A percentile compares a stretch with the other conserved stretches of the same genome.
phyloP scores from a whole-genome alignment of 2,113 vertebrate species.

The Leucopsar rothschildi region DNA sequence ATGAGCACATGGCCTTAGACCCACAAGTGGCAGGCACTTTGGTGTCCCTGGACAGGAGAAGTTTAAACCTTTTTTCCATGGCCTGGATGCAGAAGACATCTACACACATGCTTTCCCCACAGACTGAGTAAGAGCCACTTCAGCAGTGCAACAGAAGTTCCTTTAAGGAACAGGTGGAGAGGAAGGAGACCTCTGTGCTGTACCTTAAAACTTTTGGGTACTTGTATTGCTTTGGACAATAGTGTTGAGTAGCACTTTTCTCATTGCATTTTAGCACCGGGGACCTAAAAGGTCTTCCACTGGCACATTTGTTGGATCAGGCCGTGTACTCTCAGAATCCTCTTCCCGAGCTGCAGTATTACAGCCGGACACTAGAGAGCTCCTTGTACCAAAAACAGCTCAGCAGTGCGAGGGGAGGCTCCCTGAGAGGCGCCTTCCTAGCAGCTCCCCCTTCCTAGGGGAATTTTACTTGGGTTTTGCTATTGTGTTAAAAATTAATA shows the following conservation, averaged over 20 bases:
- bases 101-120: not conserved
- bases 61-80: not conserved
- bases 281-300: not conserved
- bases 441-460: not conserved
- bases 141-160: not conserved
- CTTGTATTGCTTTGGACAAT: not conserved
- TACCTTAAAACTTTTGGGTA: not conserved
- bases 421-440: not conserved
- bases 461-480: not conserved
- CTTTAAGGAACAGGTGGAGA: not conserved
- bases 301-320: not conserved
- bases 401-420: not conserved
- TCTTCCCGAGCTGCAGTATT: not conserved
- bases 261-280: accelerated
- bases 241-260: not conserved
- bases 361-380: slow-evolving; percentile 19
- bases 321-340: not conserved
- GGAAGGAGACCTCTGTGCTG: not conserved
- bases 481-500: not conserved
- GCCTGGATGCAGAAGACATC: not conserved
- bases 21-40: not conserved
- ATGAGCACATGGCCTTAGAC: not conserved
- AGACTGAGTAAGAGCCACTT: not conserved
- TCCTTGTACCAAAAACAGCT: slow-evolving; percentile 23
- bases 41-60: not conserved